Conservation (phyloP, 1,140 invertebrate genomes). For the Potamilus streckersoni region DNA sequence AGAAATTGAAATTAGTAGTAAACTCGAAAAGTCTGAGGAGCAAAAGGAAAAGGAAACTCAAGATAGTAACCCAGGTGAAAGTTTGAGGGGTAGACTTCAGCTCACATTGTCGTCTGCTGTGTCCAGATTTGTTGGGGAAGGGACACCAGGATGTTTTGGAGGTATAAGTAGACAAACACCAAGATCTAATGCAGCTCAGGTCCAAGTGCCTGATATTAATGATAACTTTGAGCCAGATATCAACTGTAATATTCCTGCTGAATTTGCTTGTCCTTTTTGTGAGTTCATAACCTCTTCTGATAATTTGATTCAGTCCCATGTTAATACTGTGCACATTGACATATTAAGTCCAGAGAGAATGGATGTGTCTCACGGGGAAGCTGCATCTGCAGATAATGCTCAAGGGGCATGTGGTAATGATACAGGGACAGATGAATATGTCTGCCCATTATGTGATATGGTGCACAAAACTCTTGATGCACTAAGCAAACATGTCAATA, state of each 20-base stretch:
- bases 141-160: neutral
- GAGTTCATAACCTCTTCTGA: conserved; percentile 81
- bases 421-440: conserved; percentile 75
- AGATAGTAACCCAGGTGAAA: conserved; percentile 2
- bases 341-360: conserved; percentile 79
- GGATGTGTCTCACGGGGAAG: conserved; percentile 34
- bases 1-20: no score
- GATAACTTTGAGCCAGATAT: conserved; percentile 68
- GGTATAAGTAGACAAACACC: conserved; percentile 11
- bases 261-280: conserved; percentile 80
- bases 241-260: conserved; percentile 46
- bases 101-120: conserved; percentile 1
- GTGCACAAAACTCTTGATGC: conserved; percentile 77
- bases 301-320: conserved; percentile 82
- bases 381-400: conserved; percentile 27
- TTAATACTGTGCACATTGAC: conserved; percentile 87
- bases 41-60: neutral
- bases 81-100: conserved; percentile 1
- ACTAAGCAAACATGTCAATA: conserved; percentile 86
- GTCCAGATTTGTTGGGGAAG: neutral
- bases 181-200: conserved; percentile 26
- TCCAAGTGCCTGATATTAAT: conserved; percentile 39
- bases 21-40: no score
- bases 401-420: conserved; percentile 54
- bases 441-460: conserved; percentile 54